Evolutionary conservation across 2,113 vertebrate species (phyloP), one percentile per base, ranked within the genome.

Genomic region (Tragelaphus imberbis): DNA sequence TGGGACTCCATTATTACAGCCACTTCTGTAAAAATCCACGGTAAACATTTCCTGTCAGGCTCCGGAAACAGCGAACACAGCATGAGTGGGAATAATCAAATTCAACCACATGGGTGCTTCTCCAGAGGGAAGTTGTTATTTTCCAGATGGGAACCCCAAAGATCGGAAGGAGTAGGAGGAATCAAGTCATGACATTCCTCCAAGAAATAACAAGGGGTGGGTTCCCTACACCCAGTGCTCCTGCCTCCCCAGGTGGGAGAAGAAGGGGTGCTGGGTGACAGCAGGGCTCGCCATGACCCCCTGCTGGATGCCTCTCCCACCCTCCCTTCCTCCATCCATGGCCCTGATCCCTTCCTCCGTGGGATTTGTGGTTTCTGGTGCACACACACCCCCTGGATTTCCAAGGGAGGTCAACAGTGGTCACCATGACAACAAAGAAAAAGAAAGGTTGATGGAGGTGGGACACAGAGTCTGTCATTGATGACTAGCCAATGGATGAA

Each of bases 381-480:
- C 33, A 6, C 0, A 4, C 63, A 2, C 27, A 2, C 17, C 25
- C 61, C 82, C 89, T 63, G 51, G 13, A 36, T 55, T 3, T 1
- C 77, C 63, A 16, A 30, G n/a, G 84, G 65, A 30, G 85, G 96
- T 80, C 95, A 85, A 84, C 86, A 40, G 30, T 79, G 81, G 89
- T 96, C 79, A 79, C 96, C 68, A 71, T 92, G 84, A 95, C 86
- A 89, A 93, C 94, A 65, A 93, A 87, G 94, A 44, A n/a, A 61
- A 59, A 33, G 30, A 65, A 51, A 81, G 56, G 47, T 33, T 71
- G 77, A 5, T 0, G 1, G n/a, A 58, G 63, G 25, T 40, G 61
- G 33, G 81, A 81, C 59, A 51, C 17, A 40, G 56, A 17, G 36
- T 17, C 89, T 33, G 27, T 40, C 36, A 4, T 6, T 1, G 2